These are phyloP conservation scores for Catharus bicknelli DNA, from an alignment of 2,113 vertebrate genomes.

Conservation along the genomic window DNA sequence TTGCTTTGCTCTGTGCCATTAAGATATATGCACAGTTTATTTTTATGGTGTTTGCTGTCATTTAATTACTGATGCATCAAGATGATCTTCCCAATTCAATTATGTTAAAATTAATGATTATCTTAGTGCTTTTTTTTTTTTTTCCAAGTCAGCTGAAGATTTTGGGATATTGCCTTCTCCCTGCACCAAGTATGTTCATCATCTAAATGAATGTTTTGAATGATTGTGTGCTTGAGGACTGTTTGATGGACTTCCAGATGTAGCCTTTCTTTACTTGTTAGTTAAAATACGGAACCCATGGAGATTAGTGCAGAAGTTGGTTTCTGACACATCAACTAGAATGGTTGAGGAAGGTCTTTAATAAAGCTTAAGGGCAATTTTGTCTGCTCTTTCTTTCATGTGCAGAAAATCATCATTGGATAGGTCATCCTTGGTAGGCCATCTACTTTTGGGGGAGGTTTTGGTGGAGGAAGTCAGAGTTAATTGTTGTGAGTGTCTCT, in stretches of 20 bases:
- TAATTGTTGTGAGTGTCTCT: not conserved
- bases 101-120: not conserved
- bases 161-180: not conserved
- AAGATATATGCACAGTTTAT: slow-evolving; percentile 34
- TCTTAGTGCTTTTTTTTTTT: not conserved
- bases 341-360: not conserved
- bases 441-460: not conserved
- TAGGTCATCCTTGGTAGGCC: not conserved
- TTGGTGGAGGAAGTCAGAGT: not conserved
- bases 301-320: not conserved
- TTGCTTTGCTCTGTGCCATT: not conserved
- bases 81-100: not conserved
- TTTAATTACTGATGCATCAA: slow-evolving; percentile 38
- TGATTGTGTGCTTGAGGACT: not conserved
- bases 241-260: not conserved
- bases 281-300: not conserved
- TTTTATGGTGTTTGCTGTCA: slow-evolving; percentile 40
- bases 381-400: not conserved
- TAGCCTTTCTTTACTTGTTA: not conserved
- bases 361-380: not conserved
- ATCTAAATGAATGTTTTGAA: not conserved
- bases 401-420: not conserved
- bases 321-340: not conserved
- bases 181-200: not conserved
- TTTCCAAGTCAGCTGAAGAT: not conserved